Base-by-base conservation (phyloP, 2,888 invertebrate species). In the Camponotus fellah region DNA sequence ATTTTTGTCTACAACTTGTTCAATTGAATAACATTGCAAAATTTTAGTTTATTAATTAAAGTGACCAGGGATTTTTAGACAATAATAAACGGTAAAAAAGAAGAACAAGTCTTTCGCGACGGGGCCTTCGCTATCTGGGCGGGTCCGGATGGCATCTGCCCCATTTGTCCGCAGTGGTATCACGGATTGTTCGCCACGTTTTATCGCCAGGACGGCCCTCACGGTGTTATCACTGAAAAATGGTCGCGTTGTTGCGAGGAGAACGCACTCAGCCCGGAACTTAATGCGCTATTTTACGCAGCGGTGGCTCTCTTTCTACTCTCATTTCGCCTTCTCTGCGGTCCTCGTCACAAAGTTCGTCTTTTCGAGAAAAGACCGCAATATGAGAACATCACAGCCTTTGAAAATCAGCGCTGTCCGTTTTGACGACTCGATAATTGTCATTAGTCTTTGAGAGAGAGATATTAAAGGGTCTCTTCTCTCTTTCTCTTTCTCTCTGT, bases 181-280 rank as follows among this genome's bases (percentile, higher is more conserved):
- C 69, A 60, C 71, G 37, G 46, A 71, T 80, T 80, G 79, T 71
- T 26, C 60, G 79, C 17, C 60, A 71, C 71, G 37, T 60, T 80
- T 80, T 80, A 80, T 80, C 79, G 71, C 60, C 26, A 80, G 49
- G 71, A 69, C 69, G 79, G 58, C 58, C 77, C 58, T 46, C 58
- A 21, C 79, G 26, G 60, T 62, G 71, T 71, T 80, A 80, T 80
- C 79, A 71, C 71, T 80, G 71, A 80, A 80, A 69, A 71, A 80
- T 80, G 79, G 71, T 60, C 60, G 60, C 46, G 43, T 37, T 60
- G 60, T 37, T 66, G 77, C 53, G 77, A 65, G 6, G 60, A 46
- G 79, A 17, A 62, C 60, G 60, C 69, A 58, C 40, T 46, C 34
- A 21, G 26, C 14, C 56, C n/a, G 66, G 56, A 68, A 65, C 32